These are phyloP conservation scores for Virgularia gustaviana DNA, from an alignment of 92 coral and sea anemone species.

Conservation along the genomic window DNA sequence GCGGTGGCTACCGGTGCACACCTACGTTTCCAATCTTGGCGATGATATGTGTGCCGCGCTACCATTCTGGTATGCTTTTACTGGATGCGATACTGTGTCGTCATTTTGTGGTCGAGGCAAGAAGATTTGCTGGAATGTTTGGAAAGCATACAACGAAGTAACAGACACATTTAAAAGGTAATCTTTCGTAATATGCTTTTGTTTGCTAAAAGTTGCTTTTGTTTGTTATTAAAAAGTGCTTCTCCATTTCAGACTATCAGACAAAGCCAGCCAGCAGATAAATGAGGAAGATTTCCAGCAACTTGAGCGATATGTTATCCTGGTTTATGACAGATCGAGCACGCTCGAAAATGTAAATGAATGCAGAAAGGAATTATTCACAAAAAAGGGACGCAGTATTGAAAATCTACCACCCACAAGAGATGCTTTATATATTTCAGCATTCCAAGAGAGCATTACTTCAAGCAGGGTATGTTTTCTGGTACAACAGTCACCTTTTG, in stretches of 20 bases:
- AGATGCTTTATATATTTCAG: slow-evolving; percentile 34
- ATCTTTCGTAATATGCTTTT: background rate
- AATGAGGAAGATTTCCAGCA: background rate
- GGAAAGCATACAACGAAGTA: slow-evolving; percentile 27
- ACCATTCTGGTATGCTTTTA: slow-evolving; percentile 52
- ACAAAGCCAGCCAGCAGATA: background rate
- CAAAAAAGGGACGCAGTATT: background rate
- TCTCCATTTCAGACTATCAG: background rate
- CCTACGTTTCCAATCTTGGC: slow-evolving; percentile 29
- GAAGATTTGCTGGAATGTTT: slow-evolving; percentile 48
- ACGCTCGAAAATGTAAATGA: background rate
- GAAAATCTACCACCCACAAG: background rate
- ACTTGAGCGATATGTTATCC: background rate
- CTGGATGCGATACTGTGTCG: slow-evolving; percentile 53
- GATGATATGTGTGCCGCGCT: slow-evolving; percentile 14
- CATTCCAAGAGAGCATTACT: slow-evolving; percentile 20
- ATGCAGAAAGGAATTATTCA: background rate
- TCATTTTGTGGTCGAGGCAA: slow-evolving; percentile 23
- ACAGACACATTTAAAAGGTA: background rate
- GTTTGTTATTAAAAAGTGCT: background rate
- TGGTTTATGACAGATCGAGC: slow-evolving; percentile 12
- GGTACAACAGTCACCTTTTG: no score
- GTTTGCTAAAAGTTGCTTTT: no score
- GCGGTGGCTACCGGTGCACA: slow-evolving; percentile 53
- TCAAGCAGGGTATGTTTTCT: slow-evolving; percentile 32